phyloP scores from a whole-genome alignment of 2,113 vertebrate genomes.

The Clarias magur region DNA sequence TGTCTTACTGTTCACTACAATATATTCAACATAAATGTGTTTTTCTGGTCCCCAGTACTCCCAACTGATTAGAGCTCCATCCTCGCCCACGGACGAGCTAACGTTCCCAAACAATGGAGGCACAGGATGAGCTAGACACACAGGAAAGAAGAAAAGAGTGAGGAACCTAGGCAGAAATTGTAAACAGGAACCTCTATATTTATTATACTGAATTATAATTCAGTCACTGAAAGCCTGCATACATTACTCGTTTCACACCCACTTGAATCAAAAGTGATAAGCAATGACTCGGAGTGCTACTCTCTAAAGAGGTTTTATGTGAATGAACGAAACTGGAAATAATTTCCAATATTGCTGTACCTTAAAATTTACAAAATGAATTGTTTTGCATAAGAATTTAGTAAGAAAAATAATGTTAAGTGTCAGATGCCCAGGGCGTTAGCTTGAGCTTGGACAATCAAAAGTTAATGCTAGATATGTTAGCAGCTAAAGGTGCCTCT shows the following conservation, averaged over 20 bases:
- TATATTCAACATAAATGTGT: constrained; percentile 92
- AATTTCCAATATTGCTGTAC: neutral
- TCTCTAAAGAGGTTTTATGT: neutral
- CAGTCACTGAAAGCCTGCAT: neutral
- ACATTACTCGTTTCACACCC: neutral
- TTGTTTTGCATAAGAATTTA: neutral
- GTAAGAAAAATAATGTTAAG: constrained; percentile 21
- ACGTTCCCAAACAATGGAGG: constrained; percentile 85
- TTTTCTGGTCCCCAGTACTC: constrained; percentile 89
- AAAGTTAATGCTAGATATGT: constrained; percentile 40
- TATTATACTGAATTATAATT: neutral
- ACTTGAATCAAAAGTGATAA: constrained; percentile 7
- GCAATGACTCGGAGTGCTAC: neutral
- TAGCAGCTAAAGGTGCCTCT: constrained; percentile 47
- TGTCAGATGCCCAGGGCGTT: constrained; percentile 3
- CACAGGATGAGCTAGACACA: constrained; percentile 78
- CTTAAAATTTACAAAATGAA: neutral
- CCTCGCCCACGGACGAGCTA: constrained; percentile 79
- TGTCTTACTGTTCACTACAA: constrained; percentile 90
- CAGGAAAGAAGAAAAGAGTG: constrained; percentile 78
- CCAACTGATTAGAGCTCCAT: constrained; percentile 90
- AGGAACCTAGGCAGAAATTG: constrained; percentile 53
- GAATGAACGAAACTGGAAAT: neutral
- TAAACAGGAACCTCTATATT: constrained; percentile 1
- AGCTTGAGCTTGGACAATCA: constrained; percentile 14